Evolutionary conservation across 1,140 invertebrate genomes (phyloP).

Genomic region (Drosophila albomicans): DNA sequence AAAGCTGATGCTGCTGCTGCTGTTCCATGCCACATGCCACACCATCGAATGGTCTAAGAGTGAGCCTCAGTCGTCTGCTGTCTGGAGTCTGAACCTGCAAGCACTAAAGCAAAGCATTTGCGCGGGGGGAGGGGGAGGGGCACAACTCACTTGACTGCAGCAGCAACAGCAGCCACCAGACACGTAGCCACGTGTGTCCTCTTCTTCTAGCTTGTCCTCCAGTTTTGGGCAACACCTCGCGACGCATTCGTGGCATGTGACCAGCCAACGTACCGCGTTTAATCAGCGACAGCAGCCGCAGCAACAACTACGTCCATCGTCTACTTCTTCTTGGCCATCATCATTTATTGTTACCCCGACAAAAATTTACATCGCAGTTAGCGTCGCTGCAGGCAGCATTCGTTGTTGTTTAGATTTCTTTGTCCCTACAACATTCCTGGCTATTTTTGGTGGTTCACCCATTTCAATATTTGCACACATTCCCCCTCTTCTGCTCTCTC

Average conservation of each 20-base stretch:
- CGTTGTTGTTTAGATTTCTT: slow-evolving; percentile 82
- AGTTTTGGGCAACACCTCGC: slow-evolving; percentile 71
- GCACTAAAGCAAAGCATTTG: background rate
- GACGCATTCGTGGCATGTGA: slow-evolving; percentile 67
- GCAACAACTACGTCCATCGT: slow-evolving; percentile 3
- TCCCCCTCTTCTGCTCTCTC: slow-evolving; percentile 7
- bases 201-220: slow-evolving; percentile 40
- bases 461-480: slow-evolving; percentile 75
- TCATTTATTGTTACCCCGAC: slow-evolving; percentile 70
- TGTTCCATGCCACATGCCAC: background rate
- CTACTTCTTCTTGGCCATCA: slow-evolving; percentile 55
- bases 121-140: background rate
- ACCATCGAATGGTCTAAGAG: background rate
- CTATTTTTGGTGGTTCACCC: slow-evolving; percentile 60
- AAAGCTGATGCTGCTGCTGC: background rate
- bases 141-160: slow-evolving; percentile 63
- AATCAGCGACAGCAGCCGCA: slow-evolving; percentile 46
- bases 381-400: slow-evolving; percentile 20
- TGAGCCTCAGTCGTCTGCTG: slow-evolving; percentile 32
- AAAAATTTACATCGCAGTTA: slow-evolving; percentile 43
- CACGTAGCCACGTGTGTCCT: slow-evolving; percentile 67
- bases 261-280: slow-evolving; percentile 41
- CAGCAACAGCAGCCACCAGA: slow-evolving; percentile 41
- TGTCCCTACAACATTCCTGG: slow-evolving; percentile 55
- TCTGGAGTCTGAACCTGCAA: slow-evolving; percentile 51